Evolutionary conservation across 2,888 invertebrate genomes (phyloP).

Genomic region (Cantharis flavilabris): DNA sequence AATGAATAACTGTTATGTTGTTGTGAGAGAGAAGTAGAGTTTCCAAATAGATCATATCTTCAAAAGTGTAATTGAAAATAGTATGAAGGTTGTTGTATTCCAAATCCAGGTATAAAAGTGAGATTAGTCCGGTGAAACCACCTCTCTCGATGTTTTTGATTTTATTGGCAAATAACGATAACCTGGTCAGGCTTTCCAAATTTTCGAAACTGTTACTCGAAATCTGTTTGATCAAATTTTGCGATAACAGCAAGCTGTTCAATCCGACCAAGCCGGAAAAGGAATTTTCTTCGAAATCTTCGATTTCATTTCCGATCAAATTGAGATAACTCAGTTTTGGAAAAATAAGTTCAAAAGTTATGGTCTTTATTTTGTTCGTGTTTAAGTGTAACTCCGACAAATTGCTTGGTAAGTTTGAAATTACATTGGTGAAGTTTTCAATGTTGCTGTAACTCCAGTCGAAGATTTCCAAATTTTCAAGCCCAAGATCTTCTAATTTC

Average conservation of each 20-base stretch:
- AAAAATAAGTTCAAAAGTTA: neutral
- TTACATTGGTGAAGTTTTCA: neutral
- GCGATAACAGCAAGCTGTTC: slow-evolving; percentile 1
- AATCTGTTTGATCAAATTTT: slow-evolving; percentile 6
- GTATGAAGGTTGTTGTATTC: slow-evolving; percentile 5
- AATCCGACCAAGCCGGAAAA: neutral
- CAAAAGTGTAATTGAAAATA: neutral
- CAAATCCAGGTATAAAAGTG: slow-evolving; percentile 7
- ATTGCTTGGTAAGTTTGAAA: neutral
- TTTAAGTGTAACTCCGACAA: neutral
- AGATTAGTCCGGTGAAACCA: neutral
- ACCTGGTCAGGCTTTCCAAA: slow-evolving; percentile 1
- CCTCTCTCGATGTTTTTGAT: neutral
- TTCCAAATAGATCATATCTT: slow-evolving; percentile 3
- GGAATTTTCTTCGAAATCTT: neutral
- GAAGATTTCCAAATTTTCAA: neutral
- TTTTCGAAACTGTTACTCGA: neutral
- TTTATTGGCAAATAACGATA: slow-evolving; percentile 1
- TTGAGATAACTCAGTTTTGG: neutral
- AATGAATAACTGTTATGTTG: neutral
- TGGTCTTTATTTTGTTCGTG: neutral
- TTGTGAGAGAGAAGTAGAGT: slow-evolving; percentile 8
- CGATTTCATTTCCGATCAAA: slow-evolving; percentile 10
- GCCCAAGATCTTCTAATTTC: neutral
- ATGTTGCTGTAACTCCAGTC: neutral